Evolutionary conservation across 2,888 invertebrate genomes (phyloP).

Genomic region (Tiliacea aurago): DNA sequence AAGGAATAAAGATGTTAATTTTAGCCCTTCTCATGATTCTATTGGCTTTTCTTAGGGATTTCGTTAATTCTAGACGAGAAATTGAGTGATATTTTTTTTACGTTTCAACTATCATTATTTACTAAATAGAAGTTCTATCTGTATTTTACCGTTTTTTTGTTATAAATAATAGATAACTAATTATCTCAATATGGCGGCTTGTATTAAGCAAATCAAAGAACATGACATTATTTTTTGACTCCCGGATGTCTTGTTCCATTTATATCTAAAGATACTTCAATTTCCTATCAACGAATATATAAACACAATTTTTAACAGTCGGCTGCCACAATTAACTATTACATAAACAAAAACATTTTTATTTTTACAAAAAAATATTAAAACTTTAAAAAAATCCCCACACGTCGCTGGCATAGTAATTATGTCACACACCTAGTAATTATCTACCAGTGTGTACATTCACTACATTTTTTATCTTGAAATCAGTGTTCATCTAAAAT

Average conservation of each 20-base stretch:
- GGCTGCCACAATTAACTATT: conserved; percentile 52
- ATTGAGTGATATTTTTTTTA: too few relatives aligned
- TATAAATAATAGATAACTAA: too few relatives aligned
- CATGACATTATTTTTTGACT: too few relatives aligned
- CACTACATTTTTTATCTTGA: conserved; percentile 74
- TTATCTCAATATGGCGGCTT: neutral
- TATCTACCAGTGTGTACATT: conserved; percentile 73
- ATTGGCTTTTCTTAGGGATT: neutral
- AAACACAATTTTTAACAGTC: conserved; percentile 31
- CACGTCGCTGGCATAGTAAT: conserved; percentile 73
- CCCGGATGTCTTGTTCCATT: neutral
- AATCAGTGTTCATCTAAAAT: conserved; percentile 67
- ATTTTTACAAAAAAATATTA: conserved; percentile 67
- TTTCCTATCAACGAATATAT: conserved; percentile 15
- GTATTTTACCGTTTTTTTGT: neutral
- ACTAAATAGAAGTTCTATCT: neutral
- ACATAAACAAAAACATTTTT: conserved; percentile 66
- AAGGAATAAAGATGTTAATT: neutral
- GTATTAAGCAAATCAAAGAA: neutral
- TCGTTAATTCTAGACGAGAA: too few relatives aligned
- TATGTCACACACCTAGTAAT: conserved; percentile 82
- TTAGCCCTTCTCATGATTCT: neutral
- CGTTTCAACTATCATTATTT: neutral
- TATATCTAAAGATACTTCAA: neutral
- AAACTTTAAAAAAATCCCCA: conserved; percentile 65